phyloP scores from a whole-genome alignment of 2,888 invertebrate genomes.

The Caenorhabditis zanzibari region DNA sequence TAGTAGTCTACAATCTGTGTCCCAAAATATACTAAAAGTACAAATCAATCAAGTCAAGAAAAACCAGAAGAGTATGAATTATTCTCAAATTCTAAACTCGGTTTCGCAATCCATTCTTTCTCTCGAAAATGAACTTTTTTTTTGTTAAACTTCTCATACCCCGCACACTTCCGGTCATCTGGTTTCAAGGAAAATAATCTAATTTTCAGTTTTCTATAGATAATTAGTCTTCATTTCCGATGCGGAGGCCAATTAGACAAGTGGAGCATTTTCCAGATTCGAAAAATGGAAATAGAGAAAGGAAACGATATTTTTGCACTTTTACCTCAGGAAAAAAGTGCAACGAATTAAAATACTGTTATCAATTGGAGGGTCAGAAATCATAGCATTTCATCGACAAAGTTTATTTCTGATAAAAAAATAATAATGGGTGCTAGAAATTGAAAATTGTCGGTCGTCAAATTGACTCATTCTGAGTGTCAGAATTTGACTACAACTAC shows the following conservation, averaged over 20 bases:
- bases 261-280: not conserved
- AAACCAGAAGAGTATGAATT: constrained; percentile 1
- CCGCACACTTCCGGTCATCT: constrained; percentile 42
- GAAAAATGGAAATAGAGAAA: not conserved
- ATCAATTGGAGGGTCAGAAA: constrained; percentile 26
- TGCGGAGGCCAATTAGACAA: constrained; percentile 28
- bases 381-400: constrained; percentile 32
- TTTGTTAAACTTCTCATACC: not conserved
- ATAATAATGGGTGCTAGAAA: not conserved
- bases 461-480: not conserved
- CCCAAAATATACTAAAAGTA: too few relatives aligned
- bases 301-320: constrained; percentile 1
- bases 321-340: not conserved
- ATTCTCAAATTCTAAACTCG: constrained; percentile 6
- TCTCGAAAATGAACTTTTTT: constrained; percentile 1
- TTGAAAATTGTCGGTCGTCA: not conserved
- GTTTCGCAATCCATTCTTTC: not conserved
- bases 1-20: too few relatives aligned
- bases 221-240: constrained; percentile 39
- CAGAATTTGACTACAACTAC: too few relatives aligned
- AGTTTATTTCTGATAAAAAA: constrained; percentile 12
- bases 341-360: not conserved
- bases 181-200: constrained; percentile 2
- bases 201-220: constrained; percentile 18
- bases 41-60: constrained; percentile 1